phyloP scores from a whole-genome alignment of 2,113 vertebrate species.

The Actenoides hombroni region DNA sequence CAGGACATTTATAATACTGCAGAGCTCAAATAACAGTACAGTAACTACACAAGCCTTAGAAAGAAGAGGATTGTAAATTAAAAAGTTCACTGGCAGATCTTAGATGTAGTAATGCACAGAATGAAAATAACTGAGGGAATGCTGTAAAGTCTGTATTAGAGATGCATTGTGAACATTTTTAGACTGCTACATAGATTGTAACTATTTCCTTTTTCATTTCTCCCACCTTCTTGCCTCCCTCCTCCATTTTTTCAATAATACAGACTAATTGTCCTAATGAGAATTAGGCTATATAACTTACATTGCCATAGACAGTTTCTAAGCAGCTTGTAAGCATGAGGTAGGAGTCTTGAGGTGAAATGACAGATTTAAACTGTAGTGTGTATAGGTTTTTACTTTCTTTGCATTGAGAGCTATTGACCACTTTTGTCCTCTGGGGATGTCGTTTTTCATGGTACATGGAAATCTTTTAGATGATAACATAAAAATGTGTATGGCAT shows the following conservation, averaged over 20 bases:
- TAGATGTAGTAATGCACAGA: background rate
- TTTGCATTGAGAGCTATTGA: background rate
- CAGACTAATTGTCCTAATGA: background rate
- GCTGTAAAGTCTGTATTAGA: background rate
- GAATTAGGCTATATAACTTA: background rate
- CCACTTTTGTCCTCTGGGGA: background rate
- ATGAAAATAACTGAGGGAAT: background rate
- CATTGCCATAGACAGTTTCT: background rate
- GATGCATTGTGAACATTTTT: background rate
- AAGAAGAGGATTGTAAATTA: background rate
- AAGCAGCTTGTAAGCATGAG: background rate
- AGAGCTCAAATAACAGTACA: background rate
- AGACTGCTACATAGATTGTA: background rate
- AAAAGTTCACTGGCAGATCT: background rate
- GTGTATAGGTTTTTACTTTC: background rate
- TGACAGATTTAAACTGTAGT: background rate
- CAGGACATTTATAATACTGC: background rate
- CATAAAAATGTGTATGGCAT: background rate
- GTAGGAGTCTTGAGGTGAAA: background rate
- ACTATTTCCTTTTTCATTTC: background rate
- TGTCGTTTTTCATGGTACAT: background rate
- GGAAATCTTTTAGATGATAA: background rate
- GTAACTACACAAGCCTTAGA: background rate
- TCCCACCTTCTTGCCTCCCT: background rate
- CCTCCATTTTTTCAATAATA: background rate